Base-by-base conservation (phyloP, 2,113 vertebrate species). In the Catagonus wagneri region DNA sequence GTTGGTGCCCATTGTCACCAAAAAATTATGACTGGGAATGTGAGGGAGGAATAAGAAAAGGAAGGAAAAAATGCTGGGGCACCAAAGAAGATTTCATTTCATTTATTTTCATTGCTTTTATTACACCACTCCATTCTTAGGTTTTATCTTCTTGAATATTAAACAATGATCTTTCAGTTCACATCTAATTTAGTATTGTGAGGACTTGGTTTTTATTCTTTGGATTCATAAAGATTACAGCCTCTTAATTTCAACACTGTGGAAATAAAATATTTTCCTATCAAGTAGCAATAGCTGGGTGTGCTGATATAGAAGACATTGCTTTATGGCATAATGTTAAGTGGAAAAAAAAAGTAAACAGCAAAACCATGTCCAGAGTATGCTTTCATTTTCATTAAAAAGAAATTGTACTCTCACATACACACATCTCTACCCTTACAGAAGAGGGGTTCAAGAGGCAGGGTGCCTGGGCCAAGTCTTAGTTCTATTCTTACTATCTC, bases 261-360 rank as follows among this genome's bases (percentile, higher is more conserved):
- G 39, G 14, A 95, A 95, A 92, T 68, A 25, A 92, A 89, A 61
- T 71, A 76, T 81, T 71, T 92, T 89, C 14, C 14, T 60, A 22
- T 20, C 19, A 27, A n/a, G 63, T 13, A 66, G 72, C 32, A 93
- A 60, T 69, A 83, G 34, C 16, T 90, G 32, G 9, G 4, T 79
- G 7, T 79, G 58, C 34, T 71, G 27, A 89, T 39, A 75, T 6
- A 29, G 1, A 89, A 22, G 32, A 56, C 44, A 56, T 29, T 8
- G 44, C 56, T 86, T 71, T 66, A 84, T 68, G 36, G 50, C 89
- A 54, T 1, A 72, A 39, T 20, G 44, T 65, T 74, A 75, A 74
- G 60, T 90, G 39, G 8, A 44, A 75, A 61, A 85, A 65, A 81
- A 89, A 63, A 83, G 13, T 6, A 83, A 83, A n/a, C 12, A 11